phyloP scores from a whole-genome alignment of 2,888 invertebrate genomes.

The Panzeria rudis region DNA sequence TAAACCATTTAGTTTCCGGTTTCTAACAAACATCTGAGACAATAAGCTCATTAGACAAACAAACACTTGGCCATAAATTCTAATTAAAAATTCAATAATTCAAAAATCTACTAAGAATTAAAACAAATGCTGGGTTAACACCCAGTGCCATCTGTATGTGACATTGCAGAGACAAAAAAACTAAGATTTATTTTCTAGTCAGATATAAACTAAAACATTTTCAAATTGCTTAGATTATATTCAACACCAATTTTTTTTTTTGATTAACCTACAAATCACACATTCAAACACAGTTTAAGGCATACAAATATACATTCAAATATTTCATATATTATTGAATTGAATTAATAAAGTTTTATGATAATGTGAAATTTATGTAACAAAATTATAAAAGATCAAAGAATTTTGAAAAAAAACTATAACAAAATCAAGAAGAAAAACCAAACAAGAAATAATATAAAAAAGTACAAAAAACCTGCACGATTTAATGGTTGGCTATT shows the following conservation, averaged over 20 bases:
- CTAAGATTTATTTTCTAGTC: neutral
- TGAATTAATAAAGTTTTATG: slow-evolving; percentile 60
- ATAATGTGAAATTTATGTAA: slow-evolving; percentile 64
- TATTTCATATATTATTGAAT: slow-evolving; percentile 10
- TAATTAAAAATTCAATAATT: slow-evolving; percentile 15
- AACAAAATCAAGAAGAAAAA: slow-evolving; percentile 11
- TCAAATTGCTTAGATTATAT: neutral
- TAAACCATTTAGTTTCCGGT: slow-evolving; percentile 14
- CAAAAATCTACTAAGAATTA: slow-evolving; percentile 49
- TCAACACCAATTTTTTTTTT: slow-evolving; percentile 8
- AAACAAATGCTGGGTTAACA: neutral
- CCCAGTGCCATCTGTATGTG: slow-evolving; percentile 29
- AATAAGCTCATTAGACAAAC: slow-evolving; percentile 29
- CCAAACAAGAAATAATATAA: neutral
- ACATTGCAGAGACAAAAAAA: neutral
- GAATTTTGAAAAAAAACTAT: slow-evolving; percentile 41
- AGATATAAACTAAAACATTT: neutral
- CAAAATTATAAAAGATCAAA: slow-evolving; percentile 64
- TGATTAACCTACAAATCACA: slow-evolving; percentile 45
- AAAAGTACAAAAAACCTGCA: slow-evolving; percentile 8
- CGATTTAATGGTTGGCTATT: neutral
- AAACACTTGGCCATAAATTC: slow-evolving; percentile 21
- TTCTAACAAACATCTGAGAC: slow-evolving; percentile 17
- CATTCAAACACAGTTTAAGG: neutral
- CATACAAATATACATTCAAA: neutral